phyloP scores from a whole-genome alignment of 64 coral and sea anemone genomes.

The Stichodactyla helianthus region DNA sequence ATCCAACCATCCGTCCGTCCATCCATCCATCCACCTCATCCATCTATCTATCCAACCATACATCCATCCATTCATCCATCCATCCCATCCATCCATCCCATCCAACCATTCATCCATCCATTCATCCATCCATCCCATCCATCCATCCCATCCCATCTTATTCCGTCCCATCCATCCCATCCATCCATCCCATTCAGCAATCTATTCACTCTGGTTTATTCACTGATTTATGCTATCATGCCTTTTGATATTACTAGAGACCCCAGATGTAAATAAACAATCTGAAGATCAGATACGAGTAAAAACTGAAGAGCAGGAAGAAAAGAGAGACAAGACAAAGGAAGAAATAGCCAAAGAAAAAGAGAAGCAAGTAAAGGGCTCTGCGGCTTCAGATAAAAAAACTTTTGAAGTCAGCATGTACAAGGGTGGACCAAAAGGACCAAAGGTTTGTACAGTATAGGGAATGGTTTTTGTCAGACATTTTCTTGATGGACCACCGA shows the following conservation, averaged over 20 bases:
- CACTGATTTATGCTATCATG: neutral
- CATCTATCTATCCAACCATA: too few species aligned
- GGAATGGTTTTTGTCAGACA: neutral
- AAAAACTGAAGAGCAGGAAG: conserved; percentile 37
- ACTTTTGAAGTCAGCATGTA: conserved; percentile 21
- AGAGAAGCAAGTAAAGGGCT: conserved; percentile 41
- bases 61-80: neutral
- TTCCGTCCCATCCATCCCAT: neutral
- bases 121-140: neutral
- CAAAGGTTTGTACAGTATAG: conserved; percentile 28
- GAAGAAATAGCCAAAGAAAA: conserved; percentile 83
- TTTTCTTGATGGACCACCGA: neutral
- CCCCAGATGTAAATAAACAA: conserved; percentile 66
- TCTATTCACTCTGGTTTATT: neutral
- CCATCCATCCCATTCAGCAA: neutral
- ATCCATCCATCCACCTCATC: too few species aligned
- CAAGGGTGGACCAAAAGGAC: conserved; percentile 42
- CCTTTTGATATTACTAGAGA: conserved; percentile 18
- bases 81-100: neutral
- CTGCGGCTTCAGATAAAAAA: conserved; percentile 8
- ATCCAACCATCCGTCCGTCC: too few species aligned
- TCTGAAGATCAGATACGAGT: conserved; percentile 31
- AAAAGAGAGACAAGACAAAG: conserved; percentile 81
- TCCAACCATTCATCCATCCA: neutral
- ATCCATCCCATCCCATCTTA: neutral